A percentile compares a stretch with the other conserved stretches of the same genome.
Evolutionary conservation across 1,140 invertebrate genomes (phyloP).

Genomic region (Myzus persicae): DNA sequence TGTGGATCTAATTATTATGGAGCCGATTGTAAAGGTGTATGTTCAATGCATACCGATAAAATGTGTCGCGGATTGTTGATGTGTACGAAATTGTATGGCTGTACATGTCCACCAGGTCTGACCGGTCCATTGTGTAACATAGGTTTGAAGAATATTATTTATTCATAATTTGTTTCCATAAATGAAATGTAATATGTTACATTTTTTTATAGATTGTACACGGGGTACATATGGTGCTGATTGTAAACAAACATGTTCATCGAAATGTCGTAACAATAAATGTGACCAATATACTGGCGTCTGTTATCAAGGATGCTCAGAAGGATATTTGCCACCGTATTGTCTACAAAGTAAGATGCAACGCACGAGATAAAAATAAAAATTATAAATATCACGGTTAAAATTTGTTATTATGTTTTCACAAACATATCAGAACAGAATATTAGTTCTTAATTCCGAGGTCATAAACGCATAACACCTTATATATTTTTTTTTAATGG

Average conservation of each 20-base stretch:
- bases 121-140: neutral
- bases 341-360: conserved; percentile 8
- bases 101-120: neutral
- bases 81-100: conserved; percentile 12
- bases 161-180: neutral
- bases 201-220: neutral
- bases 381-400: no score
- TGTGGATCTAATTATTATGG: neutral
- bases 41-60: neutral
- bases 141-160: neutral
- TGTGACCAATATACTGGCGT: neutral
- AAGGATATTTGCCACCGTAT: neutral
- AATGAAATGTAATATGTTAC: neutral
- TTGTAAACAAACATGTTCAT: neutral
- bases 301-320: neutral
- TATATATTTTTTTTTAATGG: no score
- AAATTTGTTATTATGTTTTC: no score
- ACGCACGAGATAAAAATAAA: no score
- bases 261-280: neutral
- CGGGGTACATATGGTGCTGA: neutral
- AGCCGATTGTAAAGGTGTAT: neutral
- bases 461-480: no score
- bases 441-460: no score
- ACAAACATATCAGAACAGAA: no score
- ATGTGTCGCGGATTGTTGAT: conserved; percentile 8